Base-by-base conservation (phyloP, 2,797 vertebrate genomes). In the Chromobotia macracanthus region DNA sequence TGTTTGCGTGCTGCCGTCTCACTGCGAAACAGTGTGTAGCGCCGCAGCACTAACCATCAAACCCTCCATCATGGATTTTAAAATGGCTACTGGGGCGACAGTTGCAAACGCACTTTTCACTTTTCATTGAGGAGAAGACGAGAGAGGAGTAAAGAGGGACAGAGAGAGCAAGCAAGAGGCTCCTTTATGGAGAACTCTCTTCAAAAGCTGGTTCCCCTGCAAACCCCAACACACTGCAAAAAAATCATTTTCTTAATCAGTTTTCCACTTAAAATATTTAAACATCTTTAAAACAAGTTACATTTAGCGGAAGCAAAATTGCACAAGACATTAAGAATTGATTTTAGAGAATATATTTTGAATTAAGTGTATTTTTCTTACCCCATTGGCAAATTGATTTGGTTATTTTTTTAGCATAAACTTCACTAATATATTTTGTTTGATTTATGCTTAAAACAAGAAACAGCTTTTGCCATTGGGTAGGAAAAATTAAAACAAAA, bases 21-120 rank as follows among this genome's bases (percentile, higher is more conserved):
- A 16, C 69, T 82, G 19, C 68, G 77, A 69, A 44, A 25, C 74
- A 50, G 65, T 58, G n/a, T 46, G 67, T 28, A 72, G 72, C 63
- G 44, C 66, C 41, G 61, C 64, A 11, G 67, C 16, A 4, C 63
- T 77, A 60, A 64, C 38, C 77, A 25, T 76, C 66, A 55, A 38
- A 50, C 48, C 81, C 79, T 79, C 73, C 77, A 85, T 84, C 76
- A 76, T 72, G 66, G 73, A 73, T 78, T 85, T 55, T 82, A 86
- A 85, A 86, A 86, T 85, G 85, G 85, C 85, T 85, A 76, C 83
- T 28, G 50, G 58, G 38, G 48, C 12, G 48, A 19, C 19, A 65
- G 19, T 51, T 7, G 15, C 18, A 28, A 15, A 21, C 6, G 21
- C 46, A 6, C 15, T 25, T 63, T 70, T 12, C 41, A 21, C n/a